Evolutionary conservation across 2,797 vertebrate genomes (phyloP).

Genomic region (Balearica regulorum): DNA sequence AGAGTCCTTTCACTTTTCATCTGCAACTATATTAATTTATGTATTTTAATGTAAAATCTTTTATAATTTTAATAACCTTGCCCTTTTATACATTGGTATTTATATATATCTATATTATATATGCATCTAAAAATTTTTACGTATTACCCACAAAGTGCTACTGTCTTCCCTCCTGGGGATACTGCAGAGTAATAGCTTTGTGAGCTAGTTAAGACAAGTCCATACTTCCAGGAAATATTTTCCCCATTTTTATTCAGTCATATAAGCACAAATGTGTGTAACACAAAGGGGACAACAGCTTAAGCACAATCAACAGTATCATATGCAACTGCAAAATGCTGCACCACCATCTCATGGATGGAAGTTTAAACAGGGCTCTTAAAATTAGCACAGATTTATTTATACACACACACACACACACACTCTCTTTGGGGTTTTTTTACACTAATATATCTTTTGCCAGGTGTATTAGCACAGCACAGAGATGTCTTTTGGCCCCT

Average conservation of each 20-base stretch:
- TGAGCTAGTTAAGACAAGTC: background rate
- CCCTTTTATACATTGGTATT: background rate
- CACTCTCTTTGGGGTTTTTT: accelerated
- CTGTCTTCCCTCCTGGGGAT: background rate
- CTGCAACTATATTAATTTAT: background rate
- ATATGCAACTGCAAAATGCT: background rate
- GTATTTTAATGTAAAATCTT: background rate
- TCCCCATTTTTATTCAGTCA: background rate
- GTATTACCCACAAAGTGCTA: background rate
- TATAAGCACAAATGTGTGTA: background rate
- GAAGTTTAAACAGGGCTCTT: background rate
- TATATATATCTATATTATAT: background rate
- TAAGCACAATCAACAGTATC: background rate
- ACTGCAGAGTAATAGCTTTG: background rate
- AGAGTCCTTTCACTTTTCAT: background rate
- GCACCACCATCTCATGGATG: background rate
- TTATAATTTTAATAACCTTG: background rate
- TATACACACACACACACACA: no score
- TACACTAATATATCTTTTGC: background rate
- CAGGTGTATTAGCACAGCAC: background rate
- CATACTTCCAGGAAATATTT: background rate
- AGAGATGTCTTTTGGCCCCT: background rate
- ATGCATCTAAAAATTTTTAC: background rate
- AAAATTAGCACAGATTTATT: background rate
- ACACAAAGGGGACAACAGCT: background rate